phyloP scores from a whole-genome alignment of 2,797 vertebrate species.

The Leucoraja ocellata region DNA sequence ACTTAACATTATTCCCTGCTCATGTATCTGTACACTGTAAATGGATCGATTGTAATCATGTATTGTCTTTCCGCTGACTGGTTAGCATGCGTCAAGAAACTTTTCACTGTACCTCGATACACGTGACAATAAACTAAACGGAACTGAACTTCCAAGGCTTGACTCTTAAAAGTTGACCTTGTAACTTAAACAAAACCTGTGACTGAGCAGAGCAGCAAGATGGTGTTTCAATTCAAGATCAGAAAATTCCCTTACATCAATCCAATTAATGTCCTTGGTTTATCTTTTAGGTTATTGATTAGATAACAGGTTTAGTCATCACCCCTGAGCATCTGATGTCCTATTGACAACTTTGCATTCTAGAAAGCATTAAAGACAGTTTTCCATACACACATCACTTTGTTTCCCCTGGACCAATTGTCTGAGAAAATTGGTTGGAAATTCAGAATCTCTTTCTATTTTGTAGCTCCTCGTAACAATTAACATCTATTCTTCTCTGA shows the following conservation, averaged over 20 bases:
- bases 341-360: neutral
- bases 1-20: no score
- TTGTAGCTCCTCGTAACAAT: neutral
- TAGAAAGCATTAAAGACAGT: neutral
- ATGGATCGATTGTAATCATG: no score
- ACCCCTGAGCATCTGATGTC: neutral
- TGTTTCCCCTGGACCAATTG: neutral
- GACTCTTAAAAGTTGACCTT: neutral
- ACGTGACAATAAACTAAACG: no score
- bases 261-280: neutral
- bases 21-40: no score
- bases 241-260: neutral
- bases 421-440: neutral
- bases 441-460: neutral
- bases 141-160: no score
- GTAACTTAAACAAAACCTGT: neutral
- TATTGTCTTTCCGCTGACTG: no score
- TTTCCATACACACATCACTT: neutral
- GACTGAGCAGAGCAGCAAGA: neutral
- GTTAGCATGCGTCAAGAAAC: no score
- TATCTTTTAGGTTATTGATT: neutral
- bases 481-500: neutral
- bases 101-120: no score
- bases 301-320: neutral
- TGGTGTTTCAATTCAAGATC: neutral